Evolutionary conservation across 1,140 invertebrate genomes (phyloP).

Genomic region (Drosophila lini): DNA sequence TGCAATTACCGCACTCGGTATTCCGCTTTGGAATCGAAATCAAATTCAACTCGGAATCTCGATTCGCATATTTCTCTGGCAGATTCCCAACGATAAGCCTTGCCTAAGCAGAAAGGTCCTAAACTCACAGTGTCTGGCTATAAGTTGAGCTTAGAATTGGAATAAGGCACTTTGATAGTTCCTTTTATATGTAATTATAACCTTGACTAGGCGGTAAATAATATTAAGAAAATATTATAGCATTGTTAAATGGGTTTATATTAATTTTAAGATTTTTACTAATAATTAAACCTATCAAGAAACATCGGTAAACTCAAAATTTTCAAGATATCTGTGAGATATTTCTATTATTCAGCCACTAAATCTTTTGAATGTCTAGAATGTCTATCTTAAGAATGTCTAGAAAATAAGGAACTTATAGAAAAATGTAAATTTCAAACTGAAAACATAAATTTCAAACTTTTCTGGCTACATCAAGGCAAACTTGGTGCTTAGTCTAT

Average conservation of each 20-base stretch:
- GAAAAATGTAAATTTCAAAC: not conserved
- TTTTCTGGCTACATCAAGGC: not conserved
- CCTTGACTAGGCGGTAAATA: not conserved
- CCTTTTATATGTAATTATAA: not conserved
- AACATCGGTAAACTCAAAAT: no score
- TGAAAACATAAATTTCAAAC: not conserved
- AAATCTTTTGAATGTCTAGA: not conserved
- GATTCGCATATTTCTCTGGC: slow-evolving; percentile 1
- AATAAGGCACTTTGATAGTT: not conserved
- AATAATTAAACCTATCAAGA: no score
- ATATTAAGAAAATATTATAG: not conserved
- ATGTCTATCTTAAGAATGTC: not conserved
- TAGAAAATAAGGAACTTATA: not conserved
- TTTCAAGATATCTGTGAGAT: not conserved
- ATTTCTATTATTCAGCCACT: not conserved
- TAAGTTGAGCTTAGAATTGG: not conserved
- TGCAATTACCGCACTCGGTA: slow-evolving; percentile 50
- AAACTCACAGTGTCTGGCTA: not conserved
- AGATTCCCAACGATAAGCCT: not conserved
- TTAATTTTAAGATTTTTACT: not conserved
- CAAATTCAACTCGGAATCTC: slow-evolving; percentile 4
- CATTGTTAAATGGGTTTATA: no score
- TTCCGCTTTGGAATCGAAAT: slow-evolving; percentile 18
- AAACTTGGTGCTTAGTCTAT: no score
- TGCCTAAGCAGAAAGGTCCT: not conserved